Percentiles rank a stretch among this genome's conserved stretches.
phyloP scores from a whole-genome alignment of 2,797 vertebrate species.

The Pogonophryne albipinna region DNA sequence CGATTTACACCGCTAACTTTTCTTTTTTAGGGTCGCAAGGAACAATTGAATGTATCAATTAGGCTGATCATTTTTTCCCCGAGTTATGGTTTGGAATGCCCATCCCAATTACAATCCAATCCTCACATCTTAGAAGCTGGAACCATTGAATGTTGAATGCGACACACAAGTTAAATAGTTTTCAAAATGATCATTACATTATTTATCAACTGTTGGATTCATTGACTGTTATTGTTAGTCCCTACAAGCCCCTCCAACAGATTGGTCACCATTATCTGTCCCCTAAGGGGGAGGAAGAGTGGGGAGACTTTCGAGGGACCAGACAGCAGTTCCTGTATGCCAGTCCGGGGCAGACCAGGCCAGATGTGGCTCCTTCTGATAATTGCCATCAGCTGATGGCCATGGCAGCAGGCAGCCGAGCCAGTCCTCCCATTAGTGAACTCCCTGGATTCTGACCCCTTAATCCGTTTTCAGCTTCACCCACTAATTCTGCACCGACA shows the following conservation, averaged over 20 bases:
- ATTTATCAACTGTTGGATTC: neutral
- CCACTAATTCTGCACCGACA: constrained; percentile 64
- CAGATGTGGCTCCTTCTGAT: constrained; percentile 70
- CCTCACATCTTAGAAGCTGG: neutral
- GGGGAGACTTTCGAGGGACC: constrained; percentile 27
- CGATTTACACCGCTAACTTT: neutral
- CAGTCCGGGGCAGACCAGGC: constrained; percentile 37
- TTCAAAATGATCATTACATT: neutral
- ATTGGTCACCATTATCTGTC: neutral
- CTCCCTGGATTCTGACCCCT: constrained; percentile 64
- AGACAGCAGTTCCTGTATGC: constrained; percentile 36
- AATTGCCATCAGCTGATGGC: constrained; percentile 75
- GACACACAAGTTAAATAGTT: neutral
- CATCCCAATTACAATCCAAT: neutral
- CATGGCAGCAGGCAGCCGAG: constrained; percentile 56
- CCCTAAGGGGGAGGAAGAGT: neutral
- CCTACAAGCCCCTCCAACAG: neutral
- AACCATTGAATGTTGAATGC: neutral
- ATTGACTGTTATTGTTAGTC: neutral
- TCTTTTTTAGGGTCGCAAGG: neutral
- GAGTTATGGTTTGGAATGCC: neutral
- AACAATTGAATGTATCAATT: no score
- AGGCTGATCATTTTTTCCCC: neutral
- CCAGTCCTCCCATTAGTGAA: constrained; percentile 63
- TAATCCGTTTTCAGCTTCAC: constrained; percentile 71